These are phyloP conservation scores for Carassius gibelio DNA, from an alignment of 2,113 vertebrate genomes.

Conservation along the genomic window DNA sequence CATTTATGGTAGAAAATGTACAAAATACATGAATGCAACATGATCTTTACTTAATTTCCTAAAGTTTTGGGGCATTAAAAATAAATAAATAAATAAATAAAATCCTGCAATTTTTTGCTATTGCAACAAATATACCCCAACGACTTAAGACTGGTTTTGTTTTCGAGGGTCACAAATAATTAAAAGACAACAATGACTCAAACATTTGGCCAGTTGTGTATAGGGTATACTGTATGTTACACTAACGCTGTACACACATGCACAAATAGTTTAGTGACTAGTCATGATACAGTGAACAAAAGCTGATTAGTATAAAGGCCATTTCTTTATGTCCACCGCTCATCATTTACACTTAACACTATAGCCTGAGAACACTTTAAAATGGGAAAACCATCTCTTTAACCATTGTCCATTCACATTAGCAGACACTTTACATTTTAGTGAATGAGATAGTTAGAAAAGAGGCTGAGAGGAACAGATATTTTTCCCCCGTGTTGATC, in stretches of 20 bases:
- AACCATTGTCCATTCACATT: neutral
- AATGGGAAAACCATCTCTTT: neutral
- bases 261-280: neutral
- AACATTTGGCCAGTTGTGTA: no score
- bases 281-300: neutral
- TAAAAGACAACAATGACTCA: no score
- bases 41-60: no score
- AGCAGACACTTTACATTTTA: constrained; percentile 27
- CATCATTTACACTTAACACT: neutral
- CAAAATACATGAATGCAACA: no score
- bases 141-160: no score
- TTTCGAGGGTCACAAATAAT: no score
- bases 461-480: constrained; percentile 48
- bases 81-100: no score
- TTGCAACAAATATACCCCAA: no score
- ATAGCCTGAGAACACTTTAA: neutral
- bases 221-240: no score
- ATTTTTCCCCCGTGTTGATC: constrained; percentile 61
- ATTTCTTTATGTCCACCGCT: neutral
- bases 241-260: neutral
- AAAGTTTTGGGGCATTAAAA: no score
- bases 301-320: neutral
- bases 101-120: no score
- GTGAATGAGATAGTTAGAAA: constrained; percentile 2
- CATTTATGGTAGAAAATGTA: no score